Base-by-base conservation (phyloP, 2,888 invertebrate genomes). In the Agrotis puta region DNA sequence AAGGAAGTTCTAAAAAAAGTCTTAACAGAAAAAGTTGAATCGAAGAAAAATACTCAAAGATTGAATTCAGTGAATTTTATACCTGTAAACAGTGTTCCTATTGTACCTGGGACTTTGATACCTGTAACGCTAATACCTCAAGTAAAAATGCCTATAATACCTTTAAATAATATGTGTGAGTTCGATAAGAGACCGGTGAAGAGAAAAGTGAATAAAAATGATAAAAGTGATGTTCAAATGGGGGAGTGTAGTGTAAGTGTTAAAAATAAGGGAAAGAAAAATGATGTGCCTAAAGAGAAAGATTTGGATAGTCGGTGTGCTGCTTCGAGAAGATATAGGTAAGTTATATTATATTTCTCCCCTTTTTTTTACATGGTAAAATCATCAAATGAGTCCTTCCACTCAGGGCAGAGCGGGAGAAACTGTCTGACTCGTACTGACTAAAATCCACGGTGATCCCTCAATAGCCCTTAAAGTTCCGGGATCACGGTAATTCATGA, bases 291-390 rank as follows among this genome's bases (percentile, higher is more conserved):
- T 3, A 76, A 70, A 16, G 87, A 88, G 48, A 77, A 76, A 33
- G 88, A 89, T 11, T 76, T 91, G 50, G 90, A 92, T 24, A 90
- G 90, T 20, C 87, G 91, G 61, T 90, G 90, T 6, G 95, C 94
- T 0, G 95, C 95, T 4, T 94, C 95, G 0, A 92, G 90, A 66
- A 81, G 93, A 87, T 93, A 93, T 59, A 91, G 91, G 91, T 92
- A 18, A 18, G 13, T 22, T 45, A 2, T 45, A 9, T 45, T 0
- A 45, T 18, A 3, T 27, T 27, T 27, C 5, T 27, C 27, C 5
- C 27, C n/a, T n/a, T n/a, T n/a, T n/a, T n/a, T n/a, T n/a, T n/a
- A n/a, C n/a, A n/a, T n/a, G n/a, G n/a, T n/a, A n/a, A n/a, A n/a
- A n/a, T n/a, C n/a, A n/a, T n/a, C n/a, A n/a, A n/a, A n/a, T n/a